These are phyloP conservation scores for Rhabditoides inermis DNA, from an alignment of 2,888 invertebrate species.

Conservation along the genomic window DNA sequence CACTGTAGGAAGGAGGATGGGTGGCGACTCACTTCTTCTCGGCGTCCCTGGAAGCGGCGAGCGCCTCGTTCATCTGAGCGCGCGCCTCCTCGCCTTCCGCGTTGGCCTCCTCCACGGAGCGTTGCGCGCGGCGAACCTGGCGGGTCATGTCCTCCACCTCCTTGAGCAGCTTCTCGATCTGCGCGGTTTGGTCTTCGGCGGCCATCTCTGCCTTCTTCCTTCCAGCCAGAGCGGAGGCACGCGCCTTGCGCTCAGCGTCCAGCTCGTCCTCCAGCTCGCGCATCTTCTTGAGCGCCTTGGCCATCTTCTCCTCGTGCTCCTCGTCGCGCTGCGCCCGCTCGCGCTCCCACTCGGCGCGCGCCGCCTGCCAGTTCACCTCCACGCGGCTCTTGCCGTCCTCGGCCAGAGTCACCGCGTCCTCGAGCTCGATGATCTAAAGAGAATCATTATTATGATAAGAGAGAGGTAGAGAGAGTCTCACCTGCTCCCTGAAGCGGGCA, in stretches of 20 bases:
- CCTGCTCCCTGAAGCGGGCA: constrained; percentile 60
- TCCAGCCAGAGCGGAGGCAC: constrained; percentile 60
- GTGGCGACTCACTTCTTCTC: constrained; percentile 15
- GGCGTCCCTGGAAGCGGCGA: constrained; percentile 21
- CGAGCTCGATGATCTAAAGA: constrained; percentile 83
- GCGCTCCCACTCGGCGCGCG: constrained; percentile 84
- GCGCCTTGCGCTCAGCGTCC: constrained; percentile 67
- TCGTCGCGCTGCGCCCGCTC: constrained; percentile 84
- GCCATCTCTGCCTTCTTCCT: constrained; percentile 61
- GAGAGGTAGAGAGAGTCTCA: constrained; percentile 60
- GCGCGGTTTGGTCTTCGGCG: background rate
- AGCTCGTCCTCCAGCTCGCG: constrained; percentile 78
- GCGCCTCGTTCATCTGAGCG: constrained; percentile 25
- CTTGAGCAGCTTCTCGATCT: too few relatives aligned
- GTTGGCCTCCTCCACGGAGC: constrained; percentile 36
- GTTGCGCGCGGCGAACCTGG: constrained; percentile 17
- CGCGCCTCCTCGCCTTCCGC: constrained; percentile 21
- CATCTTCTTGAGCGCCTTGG: constrained; percentile 70
- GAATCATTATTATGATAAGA: too few relatives aligned
- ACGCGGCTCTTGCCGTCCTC: constrained; percentile 89
- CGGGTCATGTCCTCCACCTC: constrained; percentile 16
- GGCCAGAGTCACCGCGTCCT: constrained; percentile 85
- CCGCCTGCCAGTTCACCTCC: constrained; percentile 58
- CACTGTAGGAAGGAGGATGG: background rate
- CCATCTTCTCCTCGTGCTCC: constrained; percentile 81